Evolutionary conservation across 2,888 invertebrate species (phyloP), one percentile per base, ranked within the genome.

Genomic region (Pteria penguin): DNA sequence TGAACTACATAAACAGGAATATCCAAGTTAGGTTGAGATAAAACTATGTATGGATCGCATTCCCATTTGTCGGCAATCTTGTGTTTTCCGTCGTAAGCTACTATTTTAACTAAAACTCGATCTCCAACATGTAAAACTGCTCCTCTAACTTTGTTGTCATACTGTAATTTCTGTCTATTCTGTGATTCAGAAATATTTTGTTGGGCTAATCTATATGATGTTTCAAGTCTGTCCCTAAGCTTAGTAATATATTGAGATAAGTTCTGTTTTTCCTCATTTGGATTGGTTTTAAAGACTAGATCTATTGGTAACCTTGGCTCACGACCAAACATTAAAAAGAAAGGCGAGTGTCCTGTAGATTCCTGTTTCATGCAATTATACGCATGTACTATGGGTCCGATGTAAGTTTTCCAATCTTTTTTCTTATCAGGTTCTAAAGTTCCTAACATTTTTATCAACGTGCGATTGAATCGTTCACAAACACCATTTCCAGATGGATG

Each of bases 401-500:
- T 68, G 61, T 74, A 63, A 18, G 24, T 26, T 31, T 78, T 80
- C 82, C 82, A 78, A 27, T 76, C 72, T 3, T 11, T 52, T 33
- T 82, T 82, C 54, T 78, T 11, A 4, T 72, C 70, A 8, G 63
- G 55, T 24, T 73, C 60, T 1, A 80, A 58, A 3, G 78, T 80
- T 29, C 62, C 62, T 1, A 62, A 5, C 8, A 62, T n/a, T 83
- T 83, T n/a, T n/a, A n/a, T n/a, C n/a, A n/a, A n/a, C n/a, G n/a
- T n/a, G n/a, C n/a, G n/a, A n/a, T n/a, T n/a, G 24, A 81, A 66
- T 2, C 79, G 57, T 54, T 81, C 82, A 4, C 57, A 52, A 55
- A 66, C 57, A 2, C 79, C 83, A 73, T 80, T 83, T 3, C 82
- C 81, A 52, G 69, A 69, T 0, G 80, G 82, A 68, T 82, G 82